Base-by-base conservation (phyloP, 2,888 invertebrate species). In the Stenolophus ochropezus region DNA sequence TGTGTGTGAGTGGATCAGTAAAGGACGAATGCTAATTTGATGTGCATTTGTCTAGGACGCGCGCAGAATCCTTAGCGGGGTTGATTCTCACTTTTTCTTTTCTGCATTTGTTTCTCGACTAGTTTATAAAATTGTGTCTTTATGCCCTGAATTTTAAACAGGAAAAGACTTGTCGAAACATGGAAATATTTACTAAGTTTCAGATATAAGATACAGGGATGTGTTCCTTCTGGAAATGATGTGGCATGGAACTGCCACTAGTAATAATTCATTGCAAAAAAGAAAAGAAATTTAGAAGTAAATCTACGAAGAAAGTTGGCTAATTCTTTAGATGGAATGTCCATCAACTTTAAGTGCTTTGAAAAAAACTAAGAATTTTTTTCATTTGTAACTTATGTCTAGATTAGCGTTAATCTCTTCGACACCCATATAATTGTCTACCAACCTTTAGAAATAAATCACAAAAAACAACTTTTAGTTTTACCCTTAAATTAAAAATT, bases 171-270 rank as follows among this genome's bases (percentile, higher is more conserved):
- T n/a, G 6, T n/a, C 3, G n/a, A 20, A 23, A 21, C 14, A 20
- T 58, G 56, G 58, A 58, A 18, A 58, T 58, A 58, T 58, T 58
- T n/a, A 56, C n/a, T n/a, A n/a, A n/a, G n/a, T n/a, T n/a, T n/a
- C n/a, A n/a, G n/a, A n/a, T n/a, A n/a, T n/a, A n/a, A n/a, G n/a
- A n/a, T n/a, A n/a, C n/a, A n/a, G n/a, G n/a, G n/a, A n/a, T n/a
- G n/a, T n/a, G n/a, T n/a, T n/a, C n/a, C n/a, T n/a, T n/a, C n/a
- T n/a, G n/a, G n/a, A n/a, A n/a, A n/a, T n/a, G n/a, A n/a, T n/a
- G n/a, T n/a, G n/a, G n/a, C n/a, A n/a, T n/a, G n/a, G n/a, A n/a
- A n/a, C n/a, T n/a, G n/a, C n/a, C n/a, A n/a, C n/a, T n/a, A n/a
- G n/a, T n/a, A n/a, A n/a, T n/a, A n/a, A n/a, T n/a, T n/a, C n/a